Conservation (phyloP, 2,888 invertebrate species). For the Itoplectis maculator region DNA sequence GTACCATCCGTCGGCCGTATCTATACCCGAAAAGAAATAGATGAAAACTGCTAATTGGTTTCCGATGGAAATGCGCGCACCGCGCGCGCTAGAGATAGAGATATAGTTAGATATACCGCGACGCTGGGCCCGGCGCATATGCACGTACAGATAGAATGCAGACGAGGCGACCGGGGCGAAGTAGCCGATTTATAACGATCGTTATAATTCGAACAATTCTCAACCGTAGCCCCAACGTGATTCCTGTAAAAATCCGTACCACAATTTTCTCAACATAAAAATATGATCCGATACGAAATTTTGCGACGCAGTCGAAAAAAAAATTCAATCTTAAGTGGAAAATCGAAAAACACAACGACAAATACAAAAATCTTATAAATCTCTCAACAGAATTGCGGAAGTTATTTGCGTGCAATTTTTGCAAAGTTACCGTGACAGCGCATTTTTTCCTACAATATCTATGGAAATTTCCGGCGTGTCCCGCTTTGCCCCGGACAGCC, state of each 20-base stretch:
- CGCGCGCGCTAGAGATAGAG: constrained; percentile 3
- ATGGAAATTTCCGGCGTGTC: neutral
- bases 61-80: constrained; percentile 57
- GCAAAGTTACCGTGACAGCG: neutral
- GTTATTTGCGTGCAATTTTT: neutral
- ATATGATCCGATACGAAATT: too few relatives aligned
- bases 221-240: neutral
- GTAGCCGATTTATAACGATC: neutral
- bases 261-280: too few relatives aligned
- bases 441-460: neutral
- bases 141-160: constrained; percentile 18
- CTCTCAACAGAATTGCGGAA: too few relatives aligned
- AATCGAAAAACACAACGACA: too few relatives aligned
- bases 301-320: neutral
- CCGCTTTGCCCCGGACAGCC: constrained; percentile 26
- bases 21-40: constrained; percentile 73
- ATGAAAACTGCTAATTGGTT: constrained; percentile 81
- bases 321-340: neutral
- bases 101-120: neutral
- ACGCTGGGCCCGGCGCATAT: constrained; percentile 34
- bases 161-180: constrained; percentile 1
- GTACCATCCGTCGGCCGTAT: constrained; percentile 23
- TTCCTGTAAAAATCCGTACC: too few relatives aligned
- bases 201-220: neutral
- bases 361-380: too few relatives aligned